phyloP scores from a whole-genome alignment of 2,797 vertebrate species.

The Microcaecilia unicolor region DNA sequence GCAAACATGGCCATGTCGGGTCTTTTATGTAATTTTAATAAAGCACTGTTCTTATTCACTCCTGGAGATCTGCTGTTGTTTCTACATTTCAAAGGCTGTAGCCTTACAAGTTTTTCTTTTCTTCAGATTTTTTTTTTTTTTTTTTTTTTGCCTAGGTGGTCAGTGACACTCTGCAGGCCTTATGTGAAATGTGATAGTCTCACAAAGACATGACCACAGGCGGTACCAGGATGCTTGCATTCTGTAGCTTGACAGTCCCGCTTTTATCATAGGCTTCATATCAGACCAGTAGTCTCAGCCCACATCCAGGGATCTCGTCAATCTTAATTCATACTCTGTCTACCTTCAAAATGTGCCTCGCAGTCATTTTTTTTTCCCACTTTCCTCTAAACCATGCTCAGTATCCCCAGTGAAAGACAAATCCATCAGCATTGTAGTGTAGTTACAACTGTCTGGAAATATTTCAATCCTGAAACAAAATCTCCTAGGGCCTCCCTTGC shows the following conservation, averaged over 20 bases:
- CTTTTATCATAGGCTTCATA: constrained; percentile 32
- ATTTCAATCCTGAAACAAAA: constrained; percentile 24
- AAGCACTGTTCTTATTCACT: no score
- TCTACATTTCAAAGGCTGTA: neutral
- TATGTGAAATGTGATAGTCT: neutral
- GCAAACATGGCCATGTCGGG: no score
- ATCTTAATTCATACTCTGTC: constrained; percentile 34
- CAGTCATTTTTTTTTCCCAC: constrained; percentile 28
- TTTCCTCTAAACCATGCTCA: constrained; percentile 23
- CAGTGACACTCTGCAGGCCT: neutral
- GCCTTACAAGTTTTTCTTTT: neutral
- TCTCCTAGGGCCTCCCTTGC: neutral
- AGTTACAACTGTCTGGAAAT: neutral
- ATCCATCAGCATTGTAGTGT: constrained; percentile 22
- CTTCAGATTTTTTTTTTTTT: no score
- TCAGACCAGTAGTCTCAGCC: constrained; percentile 21
- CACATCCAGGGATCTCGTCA: constrained; percentile 28
- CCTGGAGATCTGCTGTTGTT: no score
- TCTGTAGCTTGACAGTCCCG: constrained; percentile 18
- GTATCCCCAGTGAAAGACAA: constrained; percentile 24
- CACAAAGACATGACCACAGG: constrained; percentile 4
- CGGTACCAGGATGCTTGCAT: constrained; percentile 26
- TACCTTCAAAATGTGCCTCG: constrained; percentile 26
- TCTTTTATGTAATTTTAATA: no score
- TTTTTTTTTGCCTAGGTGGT: neutral